Conservation (phyloP, 2,113 vertebrate genomes). For the Cavia aperea region DNA sequence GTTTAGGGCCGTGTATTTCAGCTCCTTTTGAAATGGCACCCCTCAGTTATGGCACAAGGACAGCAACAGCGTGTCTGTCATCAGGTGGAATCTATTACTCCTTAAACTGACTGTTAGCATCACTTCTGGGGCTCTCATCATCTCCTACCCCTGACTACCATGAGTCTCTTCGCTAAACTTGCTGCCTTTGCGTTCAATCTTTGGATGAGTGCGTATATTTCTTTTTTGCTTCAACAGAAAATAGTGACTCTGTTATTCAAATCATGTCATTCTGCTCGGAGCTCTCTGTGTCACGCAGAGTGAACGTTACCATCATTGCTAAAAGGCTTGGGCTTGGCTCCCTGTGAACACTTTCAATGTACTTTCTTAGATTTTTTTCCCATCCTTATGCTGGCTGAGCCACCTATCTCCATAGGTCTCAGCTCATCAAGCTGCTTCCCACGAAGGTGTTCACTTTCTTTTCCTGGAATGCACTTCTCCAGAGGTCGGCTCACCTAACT, state of each 20-base stretch:
- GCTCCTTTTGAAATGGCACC: background rate
- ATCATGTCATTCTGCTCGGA: background rate
- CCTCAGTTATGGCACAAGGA: background rate
- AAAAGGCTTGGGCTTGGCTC: background rate
- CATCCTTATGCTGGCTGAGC: background rate
- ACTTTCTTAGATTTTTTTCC: background rate
- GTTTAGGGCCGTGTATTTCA: background rate
- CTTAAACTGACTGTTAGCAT: background rate
- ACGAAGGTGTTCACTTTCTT: background rate
- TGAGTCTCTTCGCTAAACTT: background rate
- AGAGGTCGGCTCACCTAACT: background rate
- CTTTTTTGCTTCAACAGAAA: background rate
- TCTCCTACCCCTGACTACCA: background rate
- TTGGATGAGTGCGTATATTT: background rate
- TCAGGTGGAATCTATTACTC: background rate
- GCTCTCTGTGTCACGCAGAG: background rate
- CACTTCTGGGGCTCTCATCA: fast-evolving
- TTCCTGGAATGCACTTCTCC: background rate
- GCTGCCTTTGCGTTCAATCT: background rate
- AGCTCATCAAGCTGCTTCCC: background rate
- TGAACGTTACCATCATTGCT: background rate
- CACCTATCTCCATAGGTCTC: background rate
- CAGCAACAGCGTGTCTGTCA: background rate
- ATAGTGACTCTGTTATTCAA: background rate
- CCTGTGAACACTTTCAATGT: background rate